Evolutionary conservation across 2,888 invertebrate genomes (phyloP).

Genomic region (Protonemura montana): DNA sequence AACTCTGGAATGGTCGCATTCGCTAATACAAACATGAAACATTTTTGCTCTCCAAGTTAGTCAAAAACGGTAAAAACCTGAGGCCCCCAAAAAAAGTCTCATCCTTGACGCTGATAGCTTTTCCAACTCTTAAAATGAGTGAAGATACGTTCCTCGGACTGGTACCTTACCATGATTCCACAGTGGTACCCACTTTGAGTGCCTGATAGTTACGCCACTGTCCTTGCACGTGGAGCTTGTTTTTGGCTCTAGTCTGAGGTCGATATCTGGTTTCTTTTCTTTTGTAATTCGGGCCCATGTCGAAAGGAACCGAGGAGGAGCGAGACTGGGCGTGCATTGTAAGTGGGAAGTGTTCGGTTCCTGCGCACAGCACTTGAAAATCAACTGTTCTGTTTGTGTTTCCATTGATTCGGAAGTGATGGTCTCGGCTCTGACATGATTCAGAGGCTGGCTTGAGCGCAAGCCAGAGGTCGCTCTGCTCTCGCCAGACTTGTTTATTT

Average conservation of each 20-base stretch:
- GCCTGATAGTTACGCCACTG: too few species aligned
- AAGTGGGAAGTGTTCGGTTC: neutral
- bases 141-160: too few species aligned
- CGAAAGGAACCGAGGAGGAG: neutral
- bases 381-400: neutral
- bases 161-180: too few species aligned
- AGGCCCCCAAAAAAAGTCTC: too few species aligned
- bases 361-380: neutral
- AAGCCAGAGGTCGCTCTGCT: neutral
- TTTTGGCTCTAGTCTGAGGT: neutral
- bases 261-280: neutral
- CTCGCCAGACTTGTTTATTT: too few species aligned
- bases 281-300: neutral
- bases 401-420: constrained; percentile 1
- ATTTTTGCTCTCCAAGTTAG: too few species aligned
- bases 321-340: neutral
- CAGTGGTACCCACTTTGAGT: too few species aligned
- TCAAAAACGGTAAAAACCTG: too few species aligned
- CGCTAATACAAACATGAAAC: too few species aligned
- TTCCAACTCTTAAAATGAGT: too few species aligned
- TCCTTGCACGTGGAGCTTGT: neutral
- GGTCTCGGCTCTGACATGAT: neutral
- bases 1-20: too few species aligned
- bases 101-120: too few species aligned
- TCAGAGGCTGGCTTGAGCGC: neutral